Conservation (phyloP, 2,797 vertebrate genomes). For the Takifugu rubripes region DNA sequence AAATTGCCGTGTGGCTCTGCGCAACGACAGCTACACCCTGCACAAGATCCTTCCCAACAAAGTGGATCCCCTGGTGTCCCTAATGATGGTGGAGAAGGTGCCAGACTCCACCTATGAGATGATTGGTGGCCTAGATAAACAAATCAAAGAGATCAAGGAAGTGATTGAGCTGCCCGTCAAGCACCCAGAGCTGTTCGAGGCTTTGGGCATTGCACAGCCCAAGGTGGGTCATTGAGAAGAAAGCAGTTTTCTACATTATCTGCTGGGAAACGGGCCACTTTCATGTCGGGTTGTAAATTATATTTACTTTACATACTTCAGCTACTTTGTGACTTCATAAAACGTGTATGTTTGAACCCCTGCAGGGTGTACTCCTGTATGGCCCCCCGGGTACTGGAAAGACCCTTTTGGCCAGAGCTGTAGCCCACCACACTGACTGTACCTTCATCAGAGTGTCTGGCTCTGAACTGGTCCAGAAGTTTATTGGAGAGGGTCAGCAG, state of each 20-base stretch:
- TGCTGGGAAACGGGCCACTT: too few relatives aligned
- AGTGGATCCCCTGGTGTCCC: conserved; percentile 94
- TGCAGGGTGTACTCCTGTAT: conserved; percentile 91
- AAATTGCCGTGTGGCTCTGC: conserved; percentile 93
- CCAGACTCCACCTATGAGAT: conserved; percentile 98
- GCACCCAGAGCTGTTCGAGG: conserved; percentile 96
- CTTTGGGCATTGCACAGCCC: conserved; percentile 94
- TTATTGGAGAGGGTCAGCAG: conserved; percentile 90
- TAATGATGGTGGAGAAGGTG: conserved; percentile 99
- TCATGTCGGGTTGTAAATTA: too few relatives aligned
- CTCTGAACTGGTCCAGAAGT: conserved; percentile 97
- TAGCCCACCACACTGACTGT: conserved; percentile 97
- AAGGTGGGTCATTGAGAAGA: conserved; percentile 76
- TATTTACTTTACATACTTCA: too few relatives aligned
- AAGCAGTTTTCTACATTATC: too few relatives aligned
- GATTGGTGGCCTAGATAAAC: conserved; percentile 98
- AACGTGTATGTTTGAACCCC: neutral
- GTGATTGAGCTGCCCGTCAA: conserved; percentile 98
- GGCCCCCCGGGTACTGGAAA: conserved; percentile 97
- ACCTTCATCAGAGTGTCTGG: conserved; percentile 98
- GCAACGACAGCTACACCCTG: conserved; percentile 97
- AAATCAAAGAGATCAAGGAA: conserved; percentile 99
- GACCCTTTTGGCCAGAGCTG: conserved; percentile 92
- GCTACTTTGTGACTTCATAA: too few relatives aligned
- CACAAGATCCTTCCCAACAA: conserved; percentile 99